Percentiles rank a stretch among this genome's conserved stretches.
Evolutionary conservation across 1,140 invertebrate species (phyloP).

Genomic region (Drosophila nasuta): DNA sequence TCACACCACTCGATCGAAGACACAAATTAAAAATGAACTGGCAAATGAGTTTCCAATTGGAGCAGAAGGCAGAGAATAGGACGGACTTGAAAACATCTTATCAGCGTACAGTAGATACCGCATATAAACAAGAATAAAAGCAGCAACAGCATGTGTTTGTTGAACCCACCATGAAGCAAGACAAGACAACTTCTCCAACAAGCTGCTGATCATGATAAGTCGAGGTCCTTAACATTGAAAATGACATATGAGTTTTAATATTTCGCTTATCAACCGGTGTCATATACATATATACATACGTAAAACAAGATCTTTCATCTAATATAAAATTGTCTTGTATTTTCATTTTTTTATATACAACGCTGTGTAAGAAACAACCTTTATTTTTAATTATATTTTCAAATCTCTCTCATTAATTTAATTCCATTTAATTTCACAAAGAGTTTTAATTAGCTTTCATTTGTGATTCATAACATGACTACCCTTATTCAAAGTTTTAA

Average conservation of each 20-base stretch:
- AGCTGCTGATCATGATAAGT: constrained; percentile 49
- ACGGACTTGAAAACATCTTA: constrained; percentile 53
- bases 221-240: constrained; percentile 74
- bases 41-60: constrained; percentile 42
- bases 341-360: not conserved
- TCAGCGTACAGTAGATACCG: constrained; percentile 13
- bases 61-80: constrained; percentile 14
- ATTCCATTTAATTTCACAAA: too few species aligned
- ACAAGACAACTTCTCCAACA: constrained; percentile 20
- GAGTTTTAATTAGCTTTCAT: not conserved
- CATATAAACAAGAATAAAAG: not conserved
- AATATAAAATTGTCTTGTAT: not conserved
- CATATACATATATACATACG: not conserved
- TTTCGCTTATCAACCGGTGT: constrained; percentile 44
- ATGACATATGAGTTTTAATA: constrained; percentile 27
- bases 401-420: too few species aligned
- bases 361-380: not conserved
- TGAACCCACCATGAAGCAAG: constrained; percentile 53
- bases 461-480: not conserved
- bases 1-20: constrained; percentile 47
- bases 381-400: not conserved
- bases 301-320: not conserved
- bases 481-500: not conserved
- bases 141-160: constrained; percentile 53
- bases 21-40: constrained; percentile 62